Evolutionary conservation across 2,888 invertebrate genomes (phyloP).

Genomic region (Prionchulus punctatus): DNA sequence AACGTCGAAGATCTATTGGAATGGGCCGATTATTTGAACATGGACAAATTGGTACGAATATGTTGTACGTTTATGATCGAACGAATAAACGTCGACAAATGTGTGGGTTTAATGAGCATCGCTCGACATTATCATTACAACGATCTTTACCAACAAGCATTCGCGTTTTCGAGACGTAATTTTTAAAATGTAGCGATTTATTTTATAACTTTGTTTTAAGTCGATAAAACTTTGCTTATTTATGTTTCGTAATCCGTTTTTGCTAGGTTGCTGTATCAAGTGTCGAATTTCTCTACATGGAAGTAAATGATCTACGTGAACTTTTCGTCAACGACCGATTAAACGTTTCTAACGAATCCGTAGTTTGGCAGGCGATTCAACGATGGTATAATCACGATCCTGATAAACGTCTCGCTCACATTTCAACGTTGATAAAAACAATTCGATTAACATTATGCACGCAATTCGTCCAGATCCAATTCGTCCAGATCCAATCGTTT

Average conservation of each 20-base stretch:
- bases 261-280: slow-evolving; percentile 39
- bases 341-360: slow-evolving; percentile 51
- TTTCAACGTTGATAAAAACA: slow-evolving; percentile 48
- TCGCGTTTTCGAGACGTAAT: background rate
- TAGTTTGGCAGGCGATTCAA: slow-evolving; percentile 46
- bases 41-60: background rate
- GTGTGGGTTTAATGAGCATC: background rate
- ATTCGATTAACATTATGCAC: slow-evolving; percentile 48
- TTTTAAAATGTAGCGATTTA: slow-evolving; percentile 2
- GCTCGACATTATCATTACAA: background rate
- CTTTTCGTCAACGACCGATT: slow-evolving; percentile 53
- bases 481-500: background rate
- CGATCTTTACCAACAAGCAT: background rate
- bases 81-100: background rate
- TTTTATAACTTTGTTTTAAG: background rate
- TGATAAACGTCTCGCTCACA: slow-evolving; percentile 41
- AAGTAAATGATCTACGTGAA: slow-evolving; percentile 46
- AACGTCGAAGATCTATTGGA: background rate
- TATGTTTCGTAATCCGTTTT: too few species aligned
- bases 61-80: background rate
- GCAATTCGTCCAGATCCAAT: too few species aligned
- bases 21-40: background rate
- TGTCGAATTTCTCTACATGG: slow-evolving; percentile 47
- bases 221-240: too few species aligned
- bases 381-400: slow-evolving; percentile 51